These are phyloP conservation scores for Ataeniobius toweri DNA, from an alignment of 2,797 vertebrate genomes.

Conservation along the genomic window DNA sequence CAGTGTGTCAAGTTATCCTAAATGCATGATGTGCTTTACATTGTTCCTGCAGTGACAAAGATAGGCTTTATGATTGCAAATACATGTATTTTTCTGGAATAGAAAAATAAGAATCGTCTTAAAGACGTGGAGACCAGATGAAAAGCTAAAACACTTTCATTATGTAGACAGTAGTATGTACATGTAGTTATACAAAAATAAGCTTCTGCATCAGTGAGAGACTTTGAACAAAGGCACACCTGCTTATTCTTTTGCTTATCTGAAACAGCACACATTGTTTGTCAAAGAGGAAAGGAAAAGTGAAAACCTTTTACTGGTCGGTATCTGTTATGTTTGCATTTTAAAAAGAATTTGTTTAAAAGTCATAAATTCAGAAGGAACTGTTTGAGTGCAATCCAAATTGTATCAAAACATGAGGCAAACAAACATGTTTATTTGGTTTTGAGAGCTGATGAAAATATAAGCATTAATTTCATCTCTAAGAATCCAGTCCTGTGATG, in stretches of 20 bases:
- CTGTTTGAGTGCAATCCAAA: conserved; percentile 13
- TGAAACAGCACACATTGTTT: conserved; percentile 49
- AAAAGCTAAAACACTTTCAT: conserved; percentile 27
- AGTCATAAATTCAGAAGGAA: conserved; percentile 39
- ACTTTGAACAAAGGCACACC: conserved; percentile 33
- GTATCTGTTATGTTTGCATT: conserved; percentile 52
- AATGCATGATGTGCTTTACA: conserved; percentile 38
- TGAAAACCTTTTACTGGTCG: conserved; percentile 46
- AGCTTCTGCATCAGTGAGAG: conserved; percentile 27
- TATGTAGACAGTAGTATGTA: neutral
- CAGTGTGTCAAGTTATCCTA: conserved; percentile 38
- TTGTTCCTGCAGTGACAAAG: conserved; percentile 20
- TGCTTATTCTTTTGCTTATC: conserved; percentile 50
- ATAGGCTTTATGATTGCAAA: conserved; percentile 18
- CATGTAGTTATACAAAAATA: neutral
- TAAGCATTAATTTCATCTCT: conserved; percentile 24
- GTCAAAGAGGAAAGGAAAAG: conserved; percentile 46
- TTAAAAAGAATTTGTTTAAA: conserved; percentile 61
- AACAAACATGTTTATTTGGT: conserved; percentile 20
- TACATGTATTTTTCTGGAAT: conserved; percentile 21
- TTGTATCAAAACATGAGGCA: neutral
- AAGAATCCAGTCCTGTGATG: conserved; percentile 14
- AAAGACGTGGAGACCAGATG: neutral
- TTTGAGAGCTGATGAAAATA: conserved; percentile 18
- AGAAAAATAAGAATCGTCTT: conserved; percentile 8